Evolutionary conservation across 2,113 vertebrate species (phyloP).

Genomic region (Anser cygnoides): DNA sequence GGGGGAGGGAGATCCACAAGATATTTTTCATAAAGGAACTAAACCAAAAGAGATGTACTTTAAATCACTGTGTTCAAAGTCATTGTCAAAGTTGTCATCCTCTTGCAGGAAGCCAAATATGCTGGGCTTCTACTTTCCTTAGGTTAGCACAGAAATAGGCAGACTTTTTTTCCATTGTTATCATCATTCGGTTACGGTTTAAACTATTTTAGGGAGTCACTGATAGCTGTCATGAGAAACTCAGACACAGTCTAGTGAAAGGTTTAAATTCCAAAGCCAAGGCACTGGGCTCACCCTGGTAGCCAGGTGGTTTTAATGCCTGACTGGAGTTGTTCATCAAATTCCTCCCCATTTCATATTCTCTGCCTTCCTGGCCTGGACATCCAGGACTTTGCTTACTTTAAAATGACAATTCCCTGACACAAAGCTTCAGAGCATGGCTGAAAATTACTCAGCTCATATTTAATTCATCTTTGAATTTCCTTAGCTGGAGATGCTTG

Average conservation of each 20-base stretch:
- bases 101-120: background rate
- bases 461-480: slow-evolving; percentile 27
- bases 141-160: background rate
- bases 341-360: background rate
- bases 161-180: background rate
- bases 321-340: background rate
- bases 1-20: background rate
- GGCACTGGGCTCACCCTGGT: background rate
- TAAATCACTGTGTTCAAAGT: slow-evolving; percentile 25
- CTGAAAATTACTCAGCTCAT: background rate
- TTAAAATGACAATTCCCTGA: background rate
- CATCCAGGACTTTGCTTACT: background rate
- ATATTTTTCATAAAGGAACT: background rate
- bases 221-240: background rate
- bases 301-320: background rate
- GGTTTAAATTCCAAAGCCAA: background rate
- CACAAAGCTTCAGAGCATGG: background rate
- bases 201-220: background rate
- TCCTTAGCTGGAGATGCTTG: background rate
- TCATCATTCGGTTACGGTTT: background rate
- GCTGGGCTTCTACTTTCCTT: background rate
- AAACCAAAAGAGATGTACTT: slow-evolving; percentile 28
- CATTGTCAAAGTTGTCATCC: background rate
- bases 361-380: background rate
- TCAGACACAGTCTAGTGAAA: background rate